A percentile compares a stretch with the other conserved stretches of the same genome.
Conservation (phyloP, 2,113 vertebrate species). For the Dryoscopus gambensis region DNA sequence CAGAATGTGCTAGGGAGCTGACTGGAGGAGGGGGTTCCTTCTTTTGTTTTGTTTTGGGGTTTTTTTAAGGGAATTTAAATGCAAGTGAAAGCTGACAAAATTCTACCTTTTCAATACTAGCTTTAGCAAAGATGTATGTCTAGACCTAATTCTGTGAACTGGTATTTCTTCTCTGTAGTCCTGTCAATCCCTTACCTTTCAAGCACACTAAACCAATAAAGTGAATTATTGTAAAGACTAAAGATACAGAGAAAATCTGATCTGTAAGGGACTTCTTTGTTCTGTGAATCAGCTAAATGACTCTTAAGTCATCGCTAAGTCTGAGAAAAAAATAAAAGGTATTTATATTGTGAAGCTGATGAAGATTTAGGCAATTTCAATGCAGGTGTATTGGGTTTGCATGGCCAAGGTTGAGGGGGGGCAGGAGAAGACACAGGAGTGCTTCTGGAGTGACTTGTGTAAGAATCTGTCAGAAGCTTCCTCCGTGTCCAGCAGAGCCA, state of each 20-base stretch:
- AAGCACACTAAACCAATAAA: slow-evolving; percentile 58
- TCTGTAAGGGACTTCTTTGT: slow-evolving; percentile 71
- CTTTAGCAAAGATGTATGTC: background rate
- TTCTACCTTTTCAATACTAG: slow-evolving; percentile 45
- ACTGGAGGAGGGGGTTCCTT: background rate
- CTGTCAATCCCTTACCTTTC: slow-evolving; percentile 63
- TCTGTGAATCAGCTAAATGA: slow-evolving; percentile 70
- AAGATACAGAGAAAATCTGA: slow-evolving; percentile 60
- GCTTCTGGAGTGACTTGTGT: no score
- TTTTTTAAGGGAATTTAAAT: background rate
- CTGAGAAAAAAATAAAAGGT: slow-evolving; percentile 34
- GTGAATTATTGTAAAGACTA: slow-evolving; percentile 66
- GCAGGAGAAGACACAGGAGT: no score
- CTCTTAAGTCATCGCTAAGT: slow-evolving; percentile 66
- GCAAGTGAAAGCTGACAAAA: background rate
- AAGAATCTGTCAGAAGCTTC: no score
- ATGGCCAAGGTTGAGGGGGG: background rate
- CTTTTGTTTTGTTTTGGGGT: no score
- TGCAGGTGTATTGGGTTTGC: background rate
- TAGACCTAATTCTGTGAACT: slow-evolving; percentile 13
- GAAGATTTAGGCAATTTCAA: slow-evolving; percentile 68
- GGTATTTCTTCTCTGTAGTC: slow-evolving; percentile 28
- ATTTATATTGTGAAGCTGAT: slow-evolving; percentile 62
- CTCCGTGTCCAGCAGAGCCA: no score
- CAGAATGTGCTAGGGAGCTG: background rate